Percentiles rank a stretch among this genome's conserved stretches.
Conservation (phyloP, 2,797 vertebrate genomes). For the Mus spretus region DNA sequence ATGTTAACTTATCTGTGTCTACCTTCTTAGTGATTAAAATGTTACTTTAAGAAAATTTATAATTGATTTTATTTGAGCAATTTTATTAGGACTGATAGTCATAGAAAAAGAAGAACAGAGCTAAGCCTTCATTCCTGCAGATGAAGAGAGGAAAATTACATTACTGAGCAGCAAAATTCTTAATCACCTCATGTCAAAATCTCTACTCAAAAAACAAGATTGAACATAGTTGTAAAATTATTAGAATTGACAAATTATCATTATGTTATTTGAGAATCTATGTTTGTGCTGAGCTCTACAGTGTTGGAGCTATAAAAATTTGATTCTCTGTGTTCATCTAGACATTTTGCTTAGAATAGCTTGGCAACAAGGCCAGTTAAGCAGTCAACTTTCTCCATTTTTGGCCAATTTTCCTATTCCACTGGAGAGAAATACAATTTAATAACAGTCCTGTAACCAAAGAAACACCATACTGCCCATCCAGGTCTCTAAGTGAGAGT, state of each 20-base stretch:
- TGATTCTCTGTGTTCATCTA: background rate
- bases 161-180: slow-evolving; percentile 49
- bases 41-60: background rate
- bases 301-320: background rate
- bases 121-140: background rate
- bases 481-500: slow-evolving; percentile 66
- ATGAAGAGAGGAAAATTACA: background rate
- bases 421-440: slow-evolving; percentile 54
- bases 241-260: background rate
- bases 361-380: slow-evolving; percentile 29
- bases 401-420: slow-evolving; percentile 52
- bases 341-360: background rate
- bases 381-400: slow-evolving; percentile 25
- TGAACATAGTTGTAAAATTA: background rate
- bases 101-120: background rate
- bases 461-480: slow-evolving; percentile 49
- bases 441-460: slow-evolving; percentile 69
- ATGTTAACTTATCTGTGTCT: slow-evolving; percentile 2
- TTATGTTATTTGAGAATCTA: background rate
- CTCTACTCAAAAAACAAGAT: background rate
- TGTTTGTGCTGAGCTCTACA: background rate
- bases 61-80: slow-evolving; percentile 20
- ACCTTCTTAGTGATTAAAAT: slow-evolving; percentile 5
- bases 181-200: background rate
- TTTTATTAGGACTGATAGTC: slow-evolving; percentile 1